Percentiles rank a stretch among this genome's conserved stretches.
These are phyloP conservation scores for Lophotis ruficrista DNA, from an alignment of 2,113 vertebrate genomes.

Conservation along the genomic window DNA sequence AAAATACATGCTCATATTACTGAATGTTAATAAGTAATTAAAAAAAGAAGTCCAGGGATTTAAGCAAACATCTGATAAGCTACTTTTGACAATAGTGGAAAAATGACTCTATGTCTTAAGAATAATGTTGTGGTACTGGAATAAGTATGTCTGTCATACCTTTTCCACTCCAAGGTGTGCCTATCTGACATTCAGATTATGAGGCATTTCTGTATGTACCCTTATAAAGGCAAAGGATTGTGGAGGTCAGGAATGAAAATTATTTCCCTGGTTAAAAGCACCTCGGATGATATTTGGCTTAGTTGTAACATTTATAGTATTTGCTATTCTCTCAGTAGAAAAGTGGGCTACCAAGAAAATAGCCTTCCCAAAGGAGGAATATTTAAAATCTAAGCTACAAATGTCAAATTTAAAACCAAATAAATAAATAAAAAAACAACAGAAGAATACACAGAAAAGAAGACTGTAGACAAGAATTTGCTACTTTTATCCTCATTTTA, in stretches of 20 bases:
- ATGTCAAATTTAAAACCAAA: neutral
- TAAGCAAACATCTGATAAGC: neutral
- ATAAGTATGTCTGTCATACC: neutral
- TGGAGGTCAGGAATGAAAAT: constrained; percentile 50
- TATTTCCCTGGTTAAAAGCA: constrained; percentile 29
- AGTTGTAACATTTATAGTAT: constrained; percentile 40
- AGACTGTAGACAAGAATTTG: neutral
- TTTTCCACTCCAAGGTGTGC: neutral
- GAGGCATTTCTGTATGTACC: neutral
- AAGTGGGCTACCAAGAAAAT: neutral
- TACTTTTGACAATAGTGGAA: neutral
- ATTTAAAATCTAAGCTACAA: neutral
- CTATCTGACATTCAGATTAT: constrained; percentile 4
- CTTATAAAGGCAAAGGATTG: neutral
- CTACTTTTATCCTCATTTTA: neutral
- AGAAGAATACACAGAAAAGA: neutral
- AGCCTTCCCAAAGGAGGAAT: neutral
- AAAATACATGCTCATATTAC: neutral
- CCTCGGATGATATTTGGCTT: constrained; percentile 22
- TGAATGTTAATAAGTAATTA: neutral
- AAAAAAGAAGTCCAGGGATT: neutral
- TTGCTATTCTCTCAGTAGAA: constrained; percentile 29
- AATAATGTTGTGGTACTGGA: neutral
- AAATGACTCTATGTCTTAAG: neutral
- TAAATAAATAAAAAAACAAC: too few species aligned